phyloP scores from a whole-genome alignment of 2,797 vertebrate species.

The Alca torda region DNA sequence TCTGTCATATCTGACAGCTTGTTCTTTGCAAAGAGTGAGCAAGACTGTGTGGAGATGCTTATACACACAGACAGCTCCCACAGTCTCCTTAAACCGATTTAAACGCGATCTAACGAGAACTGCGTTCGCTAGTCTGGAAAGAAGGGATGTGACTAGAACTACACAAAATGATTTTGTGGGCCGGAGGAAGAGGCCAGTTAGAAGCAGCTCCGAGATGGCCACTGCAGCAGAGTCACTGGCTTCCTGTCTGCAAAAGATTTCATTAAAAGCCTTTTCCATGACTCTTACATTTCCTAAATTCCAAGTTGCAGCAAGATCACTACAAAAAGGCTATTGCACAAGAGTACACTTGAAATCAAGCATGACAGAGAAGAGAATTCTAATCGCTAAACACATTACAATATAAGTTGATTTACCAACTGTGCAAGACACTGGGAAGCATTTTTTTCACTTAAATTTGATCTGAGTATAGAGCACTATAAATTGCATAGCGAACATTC shows the following conservation, averaged over 20 bases:
- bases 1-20: not conserved
- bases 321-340: conserved; percentile 45
- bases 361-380: not conserved
- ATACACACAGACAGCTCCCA: not conserved
- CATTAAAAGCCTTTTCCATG: conserved; percentile 3
- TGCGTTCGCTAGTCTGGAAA: not conserved
- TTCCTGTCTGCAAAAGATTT: conserved; percentile 29
- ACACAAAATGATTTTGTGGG: not conserved
- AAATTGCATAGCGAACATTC: not conserved
- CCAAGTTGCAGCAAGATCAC: conserved; percentile 28
- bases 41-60: not conserved
- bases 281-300: conserved; percentile 53
- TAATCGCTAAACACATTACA: conserved; percentile 11
- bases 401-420: conserved; percentile 53
- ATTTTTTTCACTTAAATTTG: conserved; percentile 41
- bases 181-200: not conserved
- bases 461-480: conserved; percentile 26
- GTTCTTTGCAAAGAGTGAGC: not conserved
- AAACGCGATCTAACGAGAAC: not conserved
- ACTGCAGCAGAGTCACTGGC: not conserved
- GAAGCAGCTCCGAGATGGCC: not conserved
- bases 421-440: conserved; percentile 3
- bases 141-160: not conserved
- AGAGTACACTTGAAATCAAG: conserved; percentile 32
- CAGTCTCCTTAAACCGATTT: not conserved